Base-by-base conservation (phyloP, 2,888 invertebrate species). In the Apamea epomidion region DNA sequence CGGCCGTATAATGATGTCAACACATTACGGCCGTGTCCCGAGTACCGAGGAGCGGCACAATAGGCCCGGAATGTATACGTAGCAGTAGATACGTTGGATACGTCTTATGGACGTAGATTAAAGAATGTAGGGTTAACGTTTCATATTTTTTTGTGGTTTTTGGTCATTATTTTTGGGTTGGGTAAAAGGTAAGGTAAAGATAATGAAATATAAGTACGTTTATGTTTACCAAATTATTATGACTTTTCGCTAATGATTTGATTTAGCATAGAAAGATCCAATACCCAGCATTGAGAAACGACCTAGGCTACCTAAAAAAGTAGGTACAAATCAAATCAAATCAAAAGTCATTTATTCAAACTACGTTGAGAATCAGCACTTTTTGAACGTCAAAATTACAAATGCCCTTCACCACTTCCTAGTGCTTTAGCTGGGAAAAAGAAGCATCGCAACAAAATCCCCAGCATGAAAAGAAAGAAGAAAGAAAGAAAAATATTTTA, bases 1-100 rank as follows among this genome's bases (percentile, higher is more conserved):
- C 92, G 92, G 92, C 88, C 90, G 90, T 93, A 94, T 94, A 94
- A 95, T 94, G 94, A 94, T 93, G 94, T 95, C 93, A 93, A 95
- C 94, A 94, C 94, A 94, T 94, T 93, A 93, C 90, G 88, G 91
- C 91, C 90, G 90, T 91, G 91, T 87, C 91, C 85, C 82, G 65
- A 86, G 87, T 81, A 81, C 81, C 82, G 82, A 86, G 78, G 76
- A 86, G 76, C 85, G 85, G 87, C 82, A 91, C 87, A 91, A 91
- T 90, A 89, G 86, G 88, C 86, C 80, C 80, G 78, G 83, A 86
- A 88, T 88, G 82, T 87, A 71, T 68, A 69, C 73, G n/a, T 87
- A 86, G 82, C 86, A 74, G 76, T 81, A 78, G 79, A 78, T 48
- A 67, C 42, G 71, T 51, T 62, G 82, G 74, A 77, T 62, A 77